phyloP scores from a whole-genome alignment of 2,888 invertebrate genomes.

The Euzetes globulus region DNA sequence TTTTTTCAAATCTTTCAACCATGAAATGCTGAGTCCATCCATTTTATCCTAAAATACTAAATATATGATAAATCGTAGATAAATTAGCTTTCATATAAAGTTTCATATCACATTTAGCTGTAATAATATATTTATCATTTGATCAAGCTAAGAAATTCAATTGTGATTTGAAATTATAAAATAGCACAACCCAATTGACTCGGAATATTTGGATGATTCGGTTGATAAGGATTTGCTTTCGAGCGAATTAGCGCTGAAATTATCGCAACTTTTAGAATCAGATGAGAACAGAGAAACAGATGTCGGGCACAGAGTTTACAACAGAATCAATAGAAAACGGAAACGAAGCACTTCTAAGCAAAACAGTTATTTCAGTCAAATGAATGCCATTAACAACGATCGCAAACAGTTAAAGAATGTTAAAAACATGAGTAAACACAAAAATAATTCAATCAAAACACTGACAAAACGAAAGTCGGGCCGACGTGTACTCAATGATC shows the following conservation, averaged over 20 bases:
- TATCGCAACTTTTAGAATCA: neutral
- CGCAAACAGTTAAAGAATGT: neutral
- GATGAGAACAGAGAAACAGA: neutral
- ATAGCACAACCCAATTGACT: neutral
- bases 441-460: neutral
- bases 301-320: neutral
- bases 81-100: too few relatives aligned
- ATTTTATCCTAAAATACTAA: too few relatives aligned
- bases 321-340: neutral
- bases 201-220: neutral
- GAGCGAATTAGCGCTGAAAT: conserved; percentile 11
- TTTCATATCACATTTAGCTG: too few relatives aligned
- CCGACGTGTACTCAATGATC: neutral
- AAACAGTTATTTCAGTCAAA: neutral
- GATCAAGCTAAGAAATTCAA: too few relatives aligned
- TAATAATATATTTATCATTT: too few relatives aligned
- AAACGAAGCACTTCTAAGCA: conserved; percentile 19
- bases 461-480: neutral
- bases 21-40: too few relatives aligned
- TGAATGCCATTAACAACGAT: neutral
- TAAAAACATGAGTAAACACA: neutral
- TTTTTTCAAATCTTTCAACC: too few relatives aligned
- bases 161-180: neutral
- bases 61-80: too few relatives aligned
- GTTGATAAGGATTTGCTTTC: neutral